These are phyloP conservation scores for Margarornis squamiger DNA, from an alignment of 2,797 vertebrate species.

Conservation along the genomic window DNA sequence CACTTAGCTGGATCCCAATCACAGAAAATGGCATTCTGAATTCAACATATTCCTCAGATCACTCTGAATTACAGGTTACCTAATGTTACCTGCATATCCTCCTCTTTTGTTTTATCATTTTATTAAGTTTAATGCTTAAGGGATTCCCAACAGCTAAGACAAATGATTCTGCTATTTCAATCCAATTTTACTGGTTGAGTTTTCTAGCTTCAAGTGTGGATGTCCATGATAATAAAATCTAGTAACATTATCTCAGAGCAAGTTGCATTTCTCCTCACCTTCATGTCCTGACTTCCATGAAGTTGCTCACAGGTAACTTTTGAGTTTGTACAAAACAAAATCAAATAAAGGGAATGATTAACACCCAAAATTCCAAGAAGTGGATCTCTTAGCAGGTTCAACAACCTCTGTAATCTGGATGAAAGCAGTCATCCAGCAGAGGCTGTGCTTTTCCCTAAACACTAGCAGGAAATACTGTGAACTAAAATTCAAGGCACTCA, in stretches of 20 bases:
- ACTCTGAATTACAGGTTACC: not conserved
- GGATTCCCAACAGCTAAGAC: slow-evolving; percentile 25
- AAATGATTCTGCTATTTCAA: slow-evolving; percentile 36
- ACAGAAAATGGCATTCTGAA: not conserved
- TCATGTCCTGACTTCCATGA: not conserved
- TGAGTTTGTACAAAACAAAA: not conserved
- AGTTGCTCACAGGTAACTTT: not conserved
- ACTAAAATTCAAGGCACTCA: not conserved
- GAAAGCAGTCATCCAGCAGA: not conserved
- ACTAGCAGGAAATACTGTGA: not conserved
- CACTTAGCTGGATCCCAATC: not conserved
- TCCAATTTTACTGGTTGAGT: not conserved
- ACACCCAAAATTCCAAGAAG: not conserved
- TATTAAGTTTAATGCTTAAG: slow-evolving; percentile 18
- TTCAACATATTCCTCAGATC: not conserved
- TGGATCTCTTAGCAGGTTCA: not conserved
- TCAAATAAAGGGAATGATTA: slow-evolving; percentile 2
- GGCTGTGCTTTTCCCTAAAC: not conserved
- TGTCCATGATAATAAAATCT: slow-evolving; percentile 37
- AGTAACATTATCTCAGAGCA: slow-evolving; percentile 9
- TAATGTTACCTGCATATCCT: not conserved
- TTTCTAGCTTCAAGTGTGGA: slow-evolving; percentile 21
- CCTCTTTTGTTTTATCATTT: not conserved
- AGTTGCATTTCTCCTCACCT: not conserved
- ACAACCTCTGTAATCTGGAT: not conserved